Evolutionary conservation across 2,888 invertebrate species (phyloP), one percentile per base, ranked within the genome.

Genomic region (Dryocosmus kuriphilus): DNA sequence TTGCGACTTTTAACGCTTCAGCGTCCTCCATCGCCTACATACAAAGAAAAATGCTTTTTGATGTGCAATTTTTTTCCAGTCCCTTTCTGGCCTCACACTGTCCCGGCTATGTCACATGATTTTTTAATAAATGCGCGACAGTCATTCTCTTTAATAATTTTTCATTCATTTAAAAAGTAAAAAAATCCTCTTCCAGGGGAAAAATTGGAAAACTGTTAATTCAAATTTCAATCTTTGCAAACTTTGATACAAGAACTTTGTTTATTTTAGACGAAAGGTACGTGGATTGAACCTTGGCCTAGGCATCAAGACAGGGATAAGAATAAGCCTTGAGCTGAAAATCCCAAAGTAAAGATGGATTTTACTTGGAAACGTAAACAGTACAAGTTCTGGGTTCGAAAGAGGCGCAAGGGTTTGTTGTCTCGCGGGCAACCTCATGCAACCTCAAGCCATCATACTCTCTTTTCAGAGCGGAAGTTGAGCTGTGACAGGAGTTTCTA

Each of bases 401-500:
- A 30, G n/a, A 51, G 30, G 30, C 8, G 24, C 16, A 41, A 46
- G 19, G 19, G n/a, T 46, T 46, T 46, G n/a, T 67, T 16, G 67
- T 67, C 27, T 57, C 11, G 24, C 22, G 67, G n/a, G 24, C 35
- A 67, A 65, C 75, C 57, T 24, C 19, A 55, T 55, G 55, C 46
- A 55, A 51, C 74, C 74, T 74, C 74, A 27, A 74, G 22, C 27
- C 32, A 65, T 75, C 46, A 62, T 57, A 35, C 30, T 51, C 63
- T 51, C 75, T 75, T 63, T 75, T 65, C 63, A 75, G 24, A 27
- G 27, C 38, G 77, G 82, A 79, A 78, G 81, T 77, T 77, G 80
- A 83, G 84, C 80, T 83, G 80, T 82, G 83, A 83, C 80, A 82
- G 84, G 83, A 85, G 85, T 85, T 86, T 79, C 80, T 82, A 80